Evolutionary conservation across 2,888 invertebrate species (phyloP), one percentile per base, ranked within the genome.

Genomic region (Nebria brevicollis): DNA sequence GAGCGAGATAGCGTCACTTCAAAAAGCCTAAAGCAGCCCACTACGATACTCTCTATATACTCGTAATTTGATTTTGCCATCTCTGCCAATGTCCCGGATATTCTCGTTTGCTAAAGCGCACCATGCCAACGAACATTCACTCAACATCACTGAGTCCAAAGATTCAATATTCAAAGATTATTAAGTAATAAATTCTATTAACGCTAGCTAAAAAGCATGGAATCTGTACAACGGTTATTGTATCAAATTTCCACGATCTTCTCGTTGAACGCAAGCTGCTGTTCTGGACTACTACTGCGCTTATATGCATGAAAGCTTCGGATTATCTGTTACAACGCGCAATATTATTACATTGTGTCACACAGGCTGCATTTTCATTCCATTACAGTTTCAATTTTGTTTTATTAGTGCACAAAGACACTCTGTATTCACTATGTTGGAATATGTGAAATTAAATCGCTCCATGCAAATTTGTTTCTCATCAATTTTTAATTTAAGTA

Each of bases 161-260:
- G 64, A 77, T 77, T 70, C 77, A 77, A 77, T 77, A 77, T 77
- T 77, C 77, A 25, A 70, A 77, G 70, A 77, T 77, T 77, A 77
- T 77, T 77, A 77, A 77, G 77, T 77, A 77, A 77, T 77, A 77
- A 77, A 77, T 77, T 77, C 68, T 66, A 77, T 77, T 77, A 77
- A 54, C 77, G 77, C 70, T 77, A 77, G 77, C 70, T 77, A 77
- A 77, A 77, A 77, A 77, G 77, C 70, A 26, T 13, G 34, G 70
- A 70, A 70, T 15, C 70, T 13, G 8, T 70, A 70, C 34, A 34
- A 70, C 70, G 70, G 70, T 70, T 70, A 70, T 70, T 70, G 70
- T 26, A 70, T 70, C 25, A 70, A 70, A 70, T 70, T 70, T 70
- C 70, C 13, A 54, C 54, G 34, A 34, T 34, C 34, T 34, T 54